Base-by-base conservation (phyloP, 2,113 vertebrate genomes). In the Thalassarche chlororhynchos region DNA sequence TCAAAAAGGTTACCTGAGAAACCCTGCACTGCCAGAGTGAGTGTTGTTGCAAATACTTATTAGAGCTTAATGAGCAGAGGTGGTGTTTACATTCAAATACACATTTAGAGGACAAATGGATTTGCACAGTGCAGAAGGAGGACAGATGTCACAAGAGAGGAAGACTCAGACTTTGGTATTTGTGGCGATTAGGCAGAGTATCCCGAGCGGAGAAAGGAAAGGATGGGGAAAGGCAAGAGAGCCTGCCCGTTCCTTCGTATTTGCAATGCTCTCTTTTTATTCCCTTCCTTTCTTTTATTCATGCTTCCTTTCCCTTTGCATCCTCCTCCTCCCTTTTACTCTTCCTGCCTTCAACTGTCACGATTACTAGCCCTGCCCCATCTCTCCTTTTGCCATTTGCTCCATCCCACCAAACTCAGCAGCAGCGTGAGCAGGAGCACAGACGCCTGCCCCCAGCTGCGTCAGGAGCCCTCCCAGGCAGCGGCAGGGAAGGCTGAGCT, bases 71-170 rank as follows among this genome's bases (percentile, higher is more conserved):
- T 31, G 79, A 92, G 70, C 74, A 90, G 66, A 85, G 62, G 61
- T 6, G 3, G 55, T 84, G 82, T 62, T 95, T 89, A 64, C 55
- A 15, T 31, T 86, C 54, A 79, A 46, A 65, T 17, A 65, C 38
- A 47, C 61, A 68, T 38, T 80, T 89, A 90, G 76, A 93, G 86
- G 86, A 89, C 89, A 89, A 87, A 90, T 47, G 42, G 78, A 92
- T 90, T 81, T 82, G 55, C 87, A 81, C 19, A 28, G 49, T 34
- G 54, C 49, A 42, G n/a, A 75, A 84, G 12, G 49, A 42, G 62
- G 24, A 74, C 5, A 65, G 76, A 93, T 94, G 84, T 29, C 91
- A 96, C 74, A 66, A 75, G 51, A 87, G 58, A 86, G 69, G n/a
- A 69, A 44, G 65, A 54, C 38, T 82, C 71, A 69, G 70, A n/a